Percentiles rank a stretch among this genome's conserved stretches.
phyloP scores from a whole-genome alignment of 2,113 vertebrate species.

The Pogona vitticeps region DNA sequence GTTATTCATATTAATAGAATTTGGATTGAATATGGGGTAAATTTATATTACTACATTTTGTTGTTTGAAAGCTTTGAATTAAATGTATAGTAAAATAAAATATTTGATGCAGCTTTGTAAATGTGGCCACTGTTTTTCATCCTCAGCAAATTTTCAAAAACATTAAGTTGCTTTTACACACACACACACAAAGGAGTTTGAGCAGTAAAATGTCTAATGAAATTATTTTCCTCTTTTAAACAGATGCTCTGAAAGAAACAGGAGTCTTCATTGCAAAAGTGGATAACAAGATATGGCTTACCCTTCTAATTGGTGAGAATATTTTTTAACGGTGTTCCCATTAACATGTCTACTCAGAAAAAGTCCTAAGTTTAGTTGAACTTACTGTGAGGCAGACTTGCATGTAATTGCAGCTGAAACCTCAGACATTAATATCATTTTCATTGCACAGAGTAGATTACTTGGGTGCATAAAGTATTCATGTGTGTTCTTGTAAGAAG shows the following conservation, averaged over 20 bases:
- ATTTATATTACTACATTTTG: not conserved
- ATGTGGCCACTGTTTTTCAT: not conserved
- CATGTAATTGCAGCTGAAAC: not conserved
- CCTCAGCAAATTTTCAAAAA: not conserved
- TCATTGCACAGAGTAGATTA: not conserved
- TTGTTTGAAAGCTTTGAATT: not conserved
- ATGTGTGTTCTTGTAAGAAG: not conserved
- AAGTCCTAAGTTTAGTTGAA: not conserved
- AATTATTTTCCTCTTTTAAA: not conserved
- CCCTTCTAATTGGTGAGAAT: slow-evolving; percentile 66
- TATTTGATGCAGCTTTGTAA: not conserved
- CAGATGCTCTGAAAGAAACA: slow-evolving; percentile 51
- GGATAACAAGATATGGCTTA: slow-evolving; percentile 65
- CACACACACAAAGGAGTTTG: not conserved
- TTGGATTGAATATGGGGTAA: not conserved
- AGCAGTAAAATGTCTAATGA: not conserved
- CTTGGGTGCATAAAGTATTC: not conserved
- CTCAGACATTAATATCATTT: not conserved
- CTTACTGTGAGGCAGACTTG: not conserved
- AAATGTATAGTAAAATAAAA: not conserved
- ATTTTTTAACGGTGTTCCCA: not conserved
- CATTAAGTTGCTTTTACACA: not conserved
- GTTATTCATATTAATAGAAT: not conserved
- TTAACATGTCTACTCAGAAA: not conserved
- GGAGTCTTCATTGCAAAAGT: slow-evolving; percentile 38